Percentiles rank a stretch among this genome's conserved stretches.
Evolutionary conservation across 2,888 invertebrate genomes (phyloP).

Genomic region (Dicycla oo): DNA sequence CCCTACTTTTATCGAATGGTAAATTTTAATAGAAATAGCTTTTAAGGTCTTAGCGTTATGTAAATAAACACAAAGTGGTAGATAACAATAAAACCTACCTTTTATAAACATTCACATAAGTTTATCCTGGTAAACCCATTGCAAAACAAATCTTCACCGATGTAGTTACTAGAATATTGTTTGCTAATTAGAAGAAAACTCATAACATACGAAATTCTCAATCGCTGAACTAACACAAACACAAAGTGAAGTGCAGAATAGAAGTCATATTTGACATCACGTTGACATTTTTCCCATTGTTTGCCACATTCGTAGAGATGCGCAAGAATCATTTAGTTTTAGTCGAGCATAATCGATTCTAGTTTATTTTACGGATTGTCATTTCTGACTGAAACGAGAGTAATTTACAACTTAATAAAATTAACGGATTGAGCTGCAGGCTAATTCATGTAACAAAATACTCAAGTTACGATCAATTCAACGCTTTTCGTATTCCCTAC

Average conservation of each 20-base stretch:
- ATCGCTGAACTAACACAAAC: conserved; percentile 49
- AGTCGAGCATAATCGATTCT: conserved; percentile 6
- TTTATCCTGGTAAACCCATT: conserved; percentile 44
- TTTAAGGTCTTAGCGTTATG: conserved; percentile 36
- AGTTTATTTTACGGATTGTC: neutral
- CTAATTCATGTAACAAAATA: neutral
- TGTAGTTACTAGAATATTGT: conserved; percentile 29
- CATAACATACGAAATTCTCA: conserved; percentile 1
- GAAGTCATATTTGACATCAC: conserved; percentile 15
- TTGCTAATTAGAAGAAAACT: conserved; percentile 15
- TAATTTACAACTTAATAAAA: neutral
- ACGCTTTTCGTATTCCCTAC: too few species aligned
- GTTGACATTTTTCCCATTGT: conserved; percentile 30
- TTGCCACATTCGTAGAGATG: neutral
- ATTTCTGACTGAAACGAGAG: too few species aligned
- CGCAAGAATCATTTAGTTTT: neutral
- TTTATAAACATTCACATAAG: conserved; percentile 21
- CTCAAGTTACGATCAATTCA: too few species aligned
- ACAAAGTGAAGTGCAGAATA: conserved; percentile 32
- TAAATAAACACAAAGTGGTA: conserved; percentile 48
- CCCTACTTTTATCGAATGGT: neutral
- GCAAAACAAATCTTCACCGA: conserved; percentile 2
- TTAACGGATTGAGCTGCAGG: neutral
- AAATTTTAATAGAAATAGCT: conserved; percentile 25
- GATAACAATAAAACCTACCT: conserved; percentile 42